Percentiles rank a stretch among this genome's conserved stretches.
phyloP scores from a whole-genome alignment of 2,113 vertebrate species.

The Hyla sarda region DNA sequence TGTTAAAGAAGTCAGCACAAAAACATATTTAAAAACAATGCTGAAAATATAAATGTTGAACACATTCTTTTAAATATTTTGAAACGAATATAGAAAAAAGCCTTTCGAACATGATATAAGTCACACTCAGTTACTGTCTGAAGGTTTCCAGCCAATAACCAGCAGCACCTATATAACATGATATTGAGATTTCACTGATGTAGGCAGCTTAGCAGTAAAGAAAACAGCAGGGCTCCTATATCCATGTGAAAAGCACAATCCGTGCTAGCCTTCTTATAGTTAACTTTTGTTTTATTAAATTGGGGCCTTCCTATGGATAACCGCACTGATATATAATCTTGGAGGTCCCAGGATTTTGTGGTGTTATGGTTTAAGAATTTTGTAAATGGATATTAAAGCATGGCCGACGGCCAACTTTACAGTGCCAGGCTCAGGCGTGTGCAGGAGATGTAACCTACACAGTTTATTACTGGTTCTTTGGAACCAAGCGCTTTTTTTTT shows the following conservation, averaged over 20 bases:
- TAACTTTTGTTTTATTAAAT: slow-evolving; percentile 53
- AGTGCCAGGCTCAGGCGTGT: slow-evolving; percentile 14
- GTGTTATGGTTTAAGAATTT: slow-evolving; percentile 48
- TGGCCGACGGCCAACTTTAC: not conserved
- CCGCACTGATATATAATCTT: slow-evolving; percentile 42
- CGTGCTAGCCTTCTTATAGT: slow-evolving; percentile 15
- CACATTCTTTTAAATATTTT: slow-evolving; percentile 1
- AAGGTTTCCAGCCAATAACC: slow-evolving; percentile 25
- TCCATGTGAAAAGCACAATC: slow-evolving; percentile 21
- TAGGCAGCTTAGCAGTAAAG: slow-evolving; percentile 20
- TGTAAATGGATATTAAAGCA: slow-evolving; percentile 32
- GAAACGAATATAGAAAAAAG: not conserved
- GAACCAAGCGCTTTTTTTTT: not conserved
- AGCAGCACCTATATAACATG: slow-evolving; percentile 6
- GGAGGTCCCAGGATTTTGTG: slow-evolving; percentile 42
- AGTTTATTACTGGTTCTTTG: not conserved
- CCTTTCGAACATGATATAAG: not conserved
- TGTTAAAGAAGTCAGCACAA: not conserved
- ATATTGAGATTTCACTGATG: slow-evolving; percentile 40
- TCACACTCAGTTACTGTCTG: slow-evolving; percentile 9
- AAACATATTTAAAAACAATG: not conserved
- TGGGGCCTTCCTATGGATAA: slow-evolving; percentile 40
- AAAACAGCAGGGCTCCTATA: slow-evolving; percentile 6
- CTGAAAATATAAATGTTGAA: not conserved
- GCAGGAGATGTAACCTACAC: not conserved